phyloP scores from a whole-genome alignment of 2,113 vertebrate species.

The Chrysochloris asiatica region DNA sequence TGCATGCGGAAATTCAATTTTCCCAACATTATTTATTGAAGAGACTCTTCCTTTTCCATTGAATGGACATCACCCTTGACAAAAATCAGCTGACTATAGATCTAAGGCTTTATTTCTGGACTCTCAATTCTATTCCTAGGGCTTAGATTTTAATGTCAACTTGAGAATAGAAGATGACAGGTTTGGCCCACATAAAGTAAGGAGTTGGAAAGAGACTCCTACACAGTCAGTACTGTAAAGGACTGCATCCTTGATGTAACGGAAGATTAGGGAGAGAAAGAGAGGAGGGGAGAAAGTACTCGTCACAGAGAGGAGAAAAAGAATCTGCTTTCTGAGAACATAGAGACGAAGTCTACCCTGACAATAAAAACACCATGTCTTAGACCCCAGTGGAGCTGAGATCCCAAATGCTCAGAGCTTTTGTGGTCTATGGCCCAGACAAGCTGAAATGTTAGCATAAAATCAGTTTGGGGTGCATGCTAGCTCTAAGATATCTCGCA shows the following conservation, averaged over 20 bases:
- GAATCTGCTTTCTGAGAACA: not conserved
- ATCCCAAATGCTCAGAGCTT: not conserved
- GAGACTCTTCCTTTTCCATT: not conserved
- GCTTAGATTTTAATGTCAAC: not conserved
- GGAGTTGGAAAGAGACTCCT: not conserved
- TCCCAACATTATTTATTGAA: not conserved
- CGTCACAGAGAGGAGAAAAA: not conserved
- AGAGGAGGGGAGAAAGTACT: not conserved
- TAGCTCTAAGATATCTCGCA: not conserved
- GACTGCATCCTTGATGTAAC: not conserved
- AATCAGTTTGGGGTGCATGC: not conserved
- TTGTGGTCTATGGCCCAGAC: not conserved
- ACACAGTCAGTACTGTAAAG: not conserved
- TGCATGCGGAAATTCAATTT: not conserved
- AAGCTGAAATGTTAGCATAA: not conserved
- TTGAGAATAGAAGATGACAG: not conserved
- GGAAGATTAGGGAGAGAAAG: not conserved
- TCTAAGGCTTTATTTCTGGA: not conserved
- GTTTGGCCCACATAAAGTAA: not conserved
- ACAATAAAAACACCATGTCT: not conserved
- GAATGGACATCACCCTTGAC: not conserved
- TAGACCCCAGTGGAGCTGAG: not conserved
- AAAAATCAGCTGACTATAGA: not conserved
- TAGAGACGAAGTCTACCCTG: not conserved
- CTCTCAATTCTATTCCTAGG: not conserved